Percentiles rank a stretch among this genome's conserved stretches.
These are phyloP conservation scores for Megalops atlanticus DNA, from an alignment of 2,113 vertebrate species.

Conservation along the genomic window DNA sequence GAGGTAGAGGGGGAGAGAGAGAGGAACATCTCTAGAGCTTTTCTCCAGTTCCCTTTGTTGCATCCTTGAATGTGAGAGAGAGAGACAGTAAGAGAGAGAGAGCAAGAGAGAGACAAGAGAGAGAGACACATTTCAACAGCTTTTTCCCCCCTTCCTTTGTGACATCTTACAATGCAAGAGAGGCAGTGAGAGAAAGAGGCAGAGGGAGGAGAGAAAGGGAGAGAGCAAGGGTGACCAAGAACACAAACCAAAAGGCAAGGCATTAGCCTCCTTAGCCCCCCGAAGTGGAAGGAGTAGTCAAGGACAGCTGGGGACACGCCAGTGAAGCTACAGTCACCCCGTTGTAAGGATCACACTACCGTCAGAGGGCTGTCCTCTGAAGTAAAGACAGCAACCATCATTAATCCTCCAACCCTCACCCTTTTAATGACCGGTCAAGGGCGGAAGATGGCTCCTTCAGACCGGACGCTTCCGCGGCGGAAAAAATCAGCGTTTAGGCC, in stretches of 20 bases:
- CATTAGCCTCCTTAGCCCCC: background rate
- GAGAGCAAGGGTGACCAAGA: background rate
- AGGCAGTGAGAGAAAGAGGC: constrained; percentile 21
- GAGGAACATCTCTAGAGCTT: too few relatives aligned
- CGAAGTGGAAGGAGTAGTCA: background rate
- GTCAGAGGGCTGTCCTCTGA: background rate
- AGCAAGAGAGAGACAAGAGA: too few relatives aligned
- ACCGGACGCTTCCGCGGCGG: background rate
- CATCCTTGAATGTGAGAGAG: too few relatives aligned
- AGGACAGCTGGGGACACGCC: background rate
- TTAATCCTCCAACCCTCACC: background rate
- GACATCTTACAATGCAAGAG: background rate
- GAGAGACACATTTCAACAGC: background rate
- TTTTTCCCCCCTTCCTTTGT: background rate
- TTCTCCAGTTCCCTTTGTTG: too few relatives aligned
- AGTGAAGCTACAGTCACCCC: background rate
- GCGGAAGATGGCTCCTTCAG: background rate
- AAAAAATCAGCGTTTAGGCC: background rate
- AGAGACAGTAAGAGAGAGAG: too few relatives aligned
- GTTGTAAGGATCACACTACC: background rate
- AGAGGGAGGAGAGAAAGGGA: constrained; percentile 21
- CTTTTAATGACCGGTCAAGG: too few relatives aligned
- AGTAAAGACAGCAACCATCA: background rate
- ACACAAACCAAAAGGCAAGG: background rate
- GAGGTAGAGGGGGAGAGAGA: too few relatives aligned